These are phyloP conservation scores for Morpho helenor DNA, from an alignment of 2,888 invertebrate genomes.

Conservation along the genomic window DNA sequence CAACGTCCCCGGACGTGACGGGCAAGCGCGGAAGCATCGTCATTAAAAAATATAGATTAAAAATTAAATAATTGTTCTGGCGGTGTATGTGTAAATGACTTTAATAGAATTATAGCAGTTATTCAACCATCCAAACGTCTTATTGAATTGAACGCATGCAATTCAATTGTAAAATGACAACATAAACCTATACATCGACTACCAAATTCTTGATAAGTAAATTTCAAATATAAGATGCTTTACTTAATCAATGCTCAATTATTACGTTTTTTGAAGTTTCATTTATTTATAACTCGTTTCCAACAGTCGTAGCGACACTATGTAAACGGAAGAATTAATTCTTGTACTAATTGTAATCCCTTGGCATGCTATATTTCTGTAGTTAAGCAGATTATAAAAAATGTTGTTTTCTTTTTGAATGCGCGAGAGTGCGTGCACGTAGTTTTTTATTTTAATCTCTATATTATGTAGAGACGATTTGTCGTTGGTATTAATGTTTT, in stretches of 20 bases:
- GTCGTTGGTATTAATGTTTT: constrained; percentile 7
- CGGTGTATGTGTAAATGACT: too few relatives aligned
- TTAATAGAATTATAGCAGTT: too few relatives aligned
- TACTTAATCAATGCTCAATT: neutral
- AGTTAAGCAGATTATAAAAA: constrained; percentile 16
- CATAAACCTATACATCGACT: too few relatives aligned
- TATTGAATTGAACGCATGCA: too few relatives aligned
- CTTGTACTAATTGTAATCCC: constrained; percentile 13
- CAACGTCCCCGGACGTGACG: too few relatives aligned
- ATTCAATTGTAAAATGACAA: too few relatives aligned
- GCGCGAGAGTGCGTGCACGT: constrained; percentile 7
- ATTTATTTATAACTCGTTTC: neutral
- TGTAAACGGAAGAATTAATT: constrained; percentile 12
- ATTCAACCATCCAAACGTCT: too few relatives aligned
- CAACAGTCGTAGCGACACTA: constrained; percentile 8
- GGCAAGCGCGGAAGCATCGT: too few relatives aligned
- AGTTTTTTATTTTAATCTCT: constrained; percentile 5
- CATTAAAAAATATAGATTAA: too few relatives aligned
- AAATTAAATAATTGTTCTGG: too few relatives aligned
- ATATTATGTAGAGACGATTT: constrained; percentile 4
- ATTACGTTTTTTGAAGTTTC: constrained; percentile 4
- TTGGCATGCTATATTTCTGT: constrained; percentile 8
- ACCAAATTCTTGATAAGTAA: too few relatives aligned
- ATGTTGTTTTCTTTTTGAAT: constrained; percentile 1
- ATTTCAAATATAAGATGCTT: too few relatives aligned